Base-by-base conservation (phyloP, 2,888 invertebrate species). In the Rhagophthalmus giganteus region DNA sequence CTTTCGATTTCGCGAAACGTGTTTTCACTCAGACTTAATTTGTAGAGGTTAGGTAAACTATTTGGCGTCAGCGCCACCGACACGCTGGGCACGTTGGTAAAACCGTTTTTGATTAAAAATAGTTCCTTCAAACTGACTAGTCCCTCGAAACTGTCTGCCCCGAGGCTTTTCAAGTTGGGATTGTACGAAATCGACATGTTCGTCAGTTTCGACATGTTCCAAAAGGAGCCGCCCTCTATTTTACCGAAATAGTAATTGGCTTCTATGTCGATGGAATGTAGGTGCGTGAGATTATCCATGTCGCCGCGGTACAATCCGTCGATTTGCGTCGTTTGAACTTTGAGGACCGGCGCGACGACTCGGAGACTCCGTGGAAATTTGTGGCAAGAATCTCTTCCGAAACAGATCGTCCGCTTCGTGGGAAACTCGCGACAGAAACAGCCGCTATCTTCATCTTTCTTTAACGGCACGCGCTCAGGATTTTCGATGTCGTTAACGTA, bases 131-230 rank as follows among this genome's bases (percentile, higher is more conserved):
- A 74, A 52, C 76, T 79, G 0, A 55, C 60, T 25, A 83, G 69
- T 1, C 83, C 83, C 33, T 72, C 66, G 60, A 84, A 83, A 1
- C 74, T 73, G 15, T 72, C 66, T 13, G 70, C 65, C 12, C 77
- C 69, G n/a, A 83, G 72, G 2, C 65, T 62, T 13, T 63, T 70
- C 1, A 83, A 68, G 6, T 74, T 70, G 1, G 75, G 74, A 59
- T 82, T 83, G 60, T 78, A 80, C 0, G 80, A 80, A 59, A 83
- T 78, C 0, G 81, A 80, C 6, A 83, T 64, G 37, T 79, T 78
- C 30, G 73, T 68, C 14, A 83, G 62, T 10, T 73, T 74, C 0
- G 68, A 72, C 57, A 83, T 67, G 51, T 79, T 77, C 10, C 66
- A 63, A 60, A 83, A 83, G 0, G 73, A 62, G 4, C 79, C 78